phyloP scores from a whole-genome alignment of 2,797 vertebrate genomes.

The Pitangus sulphuratus region DNA sequence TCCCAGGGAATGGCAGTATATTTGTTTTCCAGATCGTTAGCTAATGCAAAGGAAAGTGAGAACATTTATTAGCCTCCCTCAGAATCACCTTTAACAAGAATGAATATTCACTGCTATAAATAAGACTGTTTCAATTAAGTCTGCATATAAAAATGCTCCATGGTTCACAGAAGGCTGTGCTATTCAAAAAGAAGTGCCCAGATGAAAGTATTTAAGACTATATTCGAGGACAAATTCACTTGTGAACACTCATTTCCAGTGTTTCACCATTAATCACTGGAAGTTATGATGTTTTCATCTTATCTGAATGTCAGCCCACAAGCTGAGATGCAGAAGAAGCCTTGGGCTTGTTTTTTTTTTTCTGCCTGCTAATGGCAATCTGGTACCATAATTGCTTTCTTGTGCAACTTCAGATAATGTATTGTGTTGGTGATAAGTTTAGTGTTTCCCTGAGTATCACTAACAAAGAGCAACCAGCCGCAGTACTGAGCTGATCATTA shows the following conservation, averaged over 20 bases:
- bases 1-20: slow-evolving; percentile 8
- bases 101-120: slow-evolving; percentile 59
- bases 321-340: neutral
- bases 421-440: neutral
- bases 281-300: neutral
- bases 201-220: neutral
- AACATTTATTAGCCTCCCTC: slow-evolving; percentile 55
- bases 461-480: neutral
- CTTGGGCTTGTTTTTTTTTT: neutral
- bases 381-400: slow-evolving; percentile 3
- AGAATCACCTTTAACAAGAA: slow-evolving; percentile 57
- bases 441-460: neutral
- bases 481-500: neutral
- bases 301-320: neutral
- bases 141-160: slow-evolving; percentile 45
- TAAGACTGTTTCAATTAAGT: slow-evolving; percentile 62
- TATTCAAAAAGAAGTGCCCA: slow-evolving; percentile 13
- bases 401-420: neutral
- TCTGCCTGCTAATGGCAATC: neutral
- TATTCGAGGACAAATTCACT: neutral
- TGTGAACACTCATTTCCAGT: neutral
- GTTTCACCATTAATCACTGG: slow-evolving; percentile 8
- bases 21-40: slow-evolving; percentile 57
- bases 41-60: slow-evolving; percentile 25
- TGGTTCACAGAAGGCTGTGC: neutral